Percentiles rank a stretch among this genome's conserved stretches.
Conservation (phyloP, 2,888 invertebrate genomes). For the Diachrysia chrysitis region DNA sequence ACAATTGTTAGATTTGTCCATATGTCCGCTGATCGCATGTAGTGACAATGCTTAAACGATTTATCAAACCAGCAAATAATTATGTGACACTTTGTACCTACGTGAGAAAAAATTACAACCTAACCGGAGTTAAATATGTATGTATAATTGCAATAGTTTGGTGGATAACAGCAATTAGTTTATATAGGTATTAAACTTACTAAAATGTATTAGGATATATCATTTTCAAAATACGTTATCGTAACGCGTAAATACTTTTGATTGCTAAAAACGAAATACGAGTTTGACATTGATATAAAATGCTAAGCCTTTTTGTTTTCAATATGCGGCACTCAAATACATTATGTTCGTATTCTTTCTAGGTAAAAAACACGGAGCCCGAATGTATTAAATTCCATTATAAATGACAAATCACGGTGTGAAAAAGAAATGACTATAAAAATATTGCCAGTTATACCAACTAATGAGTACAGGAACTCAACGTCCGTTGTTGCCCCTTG, state of each 20-base stretch:
- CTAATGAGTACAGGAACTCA: conserved; percentile 72
- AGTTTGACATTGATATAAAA: too few species aligned
- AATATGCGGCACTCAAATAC: too few species aligned
- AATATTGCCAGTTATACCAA: conserved; percentile 27
- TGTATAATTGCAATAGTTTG: too few species aligned
- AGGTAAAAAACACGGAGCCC: not conserved
- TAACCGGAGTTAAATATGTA: too few species aligned
- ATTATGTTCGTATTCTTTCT: too few species aligned
- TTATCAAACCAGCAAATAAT: conserved; percentile 76
- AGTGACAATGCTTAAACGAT: conserved; percentile 71
- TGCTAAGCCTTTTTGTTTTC: too few species aligned
- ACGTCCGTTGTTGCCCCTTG: conserved; percentile 76
- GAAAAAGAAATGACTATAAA: conserved; percentile 53
- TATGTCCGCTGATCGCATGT: conserved; percentile 63
- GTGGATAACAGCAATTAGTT: too few species aligned
- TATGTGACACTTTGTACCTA: conserved; percentile 63
- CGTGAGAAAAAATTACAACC: conserved; percentile 66
- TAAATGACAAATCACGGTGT: conserved; percentile 50
- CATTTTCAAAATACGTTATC: too few species aligned
- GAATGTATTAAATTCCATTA: conserved; percentile 33
- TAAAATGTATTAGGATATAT: too few species aligned
- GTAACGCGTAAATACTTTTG: too few species aligned
- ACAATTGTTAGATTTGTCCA: conserved; percentile 63
- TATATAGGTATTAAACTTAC: too few species aligned
- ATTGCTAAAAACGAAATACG: too few species aligned